phyloP scores from a whole-genome alignment of 2,888 invertebrate genomes.

The Autographa pulchrina region DNA sequence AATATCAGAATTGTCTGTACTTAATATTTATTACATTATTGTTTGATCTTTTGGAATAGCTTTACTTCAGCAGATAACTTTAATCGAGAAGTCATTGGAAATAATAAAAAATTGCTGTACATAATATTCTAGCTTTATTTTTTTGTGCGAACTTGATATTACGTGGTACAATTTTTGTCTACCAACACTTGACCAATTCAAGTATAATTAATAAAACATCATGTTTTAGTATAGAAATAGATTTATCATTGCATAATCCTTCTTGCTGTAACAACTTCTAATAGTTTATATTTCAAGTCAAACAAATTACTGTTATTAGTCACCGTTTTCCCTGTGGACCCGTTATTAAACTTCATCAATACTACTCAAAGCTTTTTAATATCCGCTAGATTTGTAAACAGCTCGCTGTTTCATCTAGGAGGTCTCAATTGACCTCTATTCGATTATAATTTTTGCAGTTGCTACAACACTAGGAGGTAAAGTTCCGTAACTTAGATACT shows the following conservation, averaged over 20 bases:
- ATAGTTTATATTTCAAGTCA: not conserved
- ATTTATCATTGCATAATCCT: too few relatives aligned
- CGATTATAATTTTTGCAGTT: constrained; percentile 53
- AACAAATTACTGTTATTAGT: not conserved
- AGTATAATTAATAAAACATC: too few relatives aligned
- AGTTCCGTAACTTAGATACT: constrained; percentile 47
- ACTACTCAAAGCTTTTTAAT: constrained; percentile 20
- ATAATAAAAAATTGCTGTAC: not conserved
- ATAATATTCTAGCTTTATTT: not conserved
- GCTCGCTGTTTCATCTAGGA: constrained; percentile 5
- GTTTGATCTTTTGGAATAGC: not conserved
- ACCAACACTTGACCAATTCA: too few relatives aligned
- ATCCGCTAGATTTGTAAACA: constrained; percentile 35
- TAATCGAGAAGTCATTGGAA: not conserved
- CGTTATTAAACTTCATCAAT: constrained; percentile 23
- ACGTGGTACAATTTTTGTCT: too few relatives aligned
- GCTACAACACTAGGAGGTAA: constrained; percentile 32
- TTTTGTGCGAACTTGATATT: not conserved
- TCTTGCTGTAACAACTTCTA: not conserved
- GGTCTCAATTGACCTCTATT: constrained; percentile 40
- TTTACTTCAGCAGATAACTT: not conserved
- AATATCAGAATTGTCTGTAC: not conserved
- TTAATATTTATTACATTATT: not conserved
- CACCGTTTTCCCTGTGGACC: not conserved
- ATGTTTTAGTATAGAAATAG: too few relatives aligned